Percentiles rank a stretch among this genome's conserved stretches.
These are phyloP conservation scores for Dasysyrphus albostriatus DNA, from an alignment of 2,888 invertebrate genomes.

Conservation along the genomic window DNA sequence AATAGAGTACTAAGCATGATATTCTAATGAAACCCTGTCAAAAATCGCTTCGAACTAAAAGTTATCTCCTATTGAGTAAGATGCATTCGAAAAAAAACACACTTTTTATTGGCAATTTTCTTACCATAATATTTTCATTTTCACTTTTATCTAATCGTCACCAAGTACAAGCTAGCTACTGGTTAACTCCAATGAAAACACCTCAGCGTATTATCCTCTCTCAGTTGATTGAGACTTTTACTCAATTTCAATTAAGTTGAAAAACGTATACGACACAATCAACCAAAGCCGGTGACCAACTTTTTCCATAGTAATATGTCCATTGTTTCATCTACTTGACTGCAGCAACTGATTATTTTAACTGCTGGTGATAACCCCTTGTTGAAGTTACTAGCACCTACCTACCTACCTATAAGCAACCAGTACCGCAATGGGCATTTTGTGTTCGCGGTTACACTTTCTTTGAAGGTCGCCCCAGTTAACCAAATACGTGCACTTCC, in stretches of 20 bases:
- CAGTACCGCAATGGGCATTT: constrained; percentile 28
- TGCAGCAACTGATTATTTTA: constrained; percentile 40
- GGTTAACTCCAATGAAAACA: constrained; percentile 5
- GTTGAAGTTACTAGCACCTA: constrained; percentile 19
- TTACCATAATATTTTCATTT: constrained; percentile 31
- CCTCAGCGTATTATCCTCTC: constrained; percentile 38
- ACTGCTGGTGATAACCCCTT: constrained; percentile 40
- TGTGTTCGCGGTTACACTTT: constrained; percentile 66
- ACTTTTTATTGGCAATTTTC: too few species aligned
- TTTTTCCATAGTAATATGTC: constrained; percentile 67
- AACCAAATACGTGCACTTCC: constrained; percentile 72
- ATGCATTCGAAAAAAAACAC: not conserved
- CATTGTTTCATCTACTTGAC: constrained; percentile 62
- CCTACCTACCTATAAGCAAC: not conserved
- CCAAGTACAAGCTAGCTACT: constrained; percentile 19
- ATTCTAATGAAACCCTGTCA: too few species aligned
- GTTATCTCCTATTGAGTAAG: too few species aligned
- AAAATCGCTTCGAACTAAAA: too few species aligned
- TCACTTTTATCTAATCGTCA: constrained; percentile 52
- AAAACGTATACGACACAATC: not conserved
- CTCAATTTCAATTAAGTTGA: constrained; percentile 39
- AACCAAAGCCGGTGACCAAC: constrained; percentile 55
- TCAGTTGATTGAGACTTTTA: constrained; percentile 66
- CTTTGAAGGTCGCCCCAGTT: constrained; percentile 76
- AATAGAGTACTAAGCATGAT: too few species aligned